Evolutionary conservation across 2,113 vertebrate species (phyloP).

Genomic region (Gadus chalcogrammus): DNA sequence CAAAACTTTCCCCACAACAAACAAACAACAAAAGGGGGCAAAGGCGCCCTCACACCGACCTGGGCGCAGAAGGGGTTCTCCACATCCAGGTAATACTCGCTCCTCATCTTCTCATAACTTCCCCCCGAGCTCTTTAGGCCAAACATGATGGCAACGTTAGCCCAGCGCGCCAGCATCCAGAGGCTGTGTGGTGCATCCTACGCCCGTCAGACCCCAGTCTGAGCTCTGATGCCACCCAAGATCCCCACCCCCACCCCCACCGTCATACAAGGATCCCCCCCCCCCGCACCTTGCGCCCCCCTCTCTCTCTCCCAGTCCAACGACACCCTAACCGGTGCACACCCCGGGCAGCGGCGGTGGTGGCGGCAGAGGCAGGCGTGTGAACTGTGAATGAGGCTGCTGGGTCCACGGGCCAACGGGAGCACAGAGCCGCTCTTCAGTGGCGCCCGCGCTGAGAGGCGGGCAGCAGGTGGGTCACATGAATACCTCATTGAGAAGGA

Average conservation of each 20-base stretch:
- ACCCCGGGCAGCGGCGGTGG: conserved; percentile 39
- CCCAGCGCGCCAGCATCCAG: conserved; percentile 67
- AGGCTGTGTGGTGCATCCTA: conserved; percentile 56
- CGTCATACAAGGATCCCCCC: conserved; percentile 20
- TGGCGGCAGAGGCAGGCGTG: conserved; percentile 58
- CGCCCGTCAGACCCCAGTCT: conserved; percentile 41
- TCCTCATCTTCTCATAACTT: conserved; percentile 74
- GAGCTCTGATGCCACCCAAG: conserved; percentile 47
- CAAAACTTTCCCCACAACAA: neutral
- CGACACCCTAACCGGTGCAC: conserved; percentile 21
- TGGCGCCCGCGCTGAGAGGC: conserved; percentile 54
- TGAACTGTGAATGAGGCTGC: conserved; percentile 68
- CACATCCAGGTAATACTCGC: conserved; percentile 62
- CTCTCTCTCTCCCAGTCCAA: neutral
- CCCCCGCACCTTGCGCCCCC: neutral
- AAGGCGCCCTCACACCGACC: conserved; percentile 52
- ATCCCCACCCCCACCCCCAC: conserved; percentile 24
- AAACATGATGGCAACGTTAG: conserved; percentile 75
- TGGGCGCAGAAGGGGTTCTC: conserved; percentile 68
- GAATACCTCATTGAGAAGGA: conserved; percentile 73
- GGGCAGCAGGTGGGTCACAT: conserved; percentile 72
- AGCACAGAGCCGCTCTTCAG: conserved; percentile 63
- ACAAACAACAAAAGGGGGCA: conserved; percentile 1
- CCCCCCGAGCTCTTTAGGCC: conserved; percentile 71
- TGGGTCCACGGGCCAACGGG: conserved; percentile 45